Conservation (phyloP, 2,797 vertebrate genomes). For the Spinus olivaceus region DNA sequence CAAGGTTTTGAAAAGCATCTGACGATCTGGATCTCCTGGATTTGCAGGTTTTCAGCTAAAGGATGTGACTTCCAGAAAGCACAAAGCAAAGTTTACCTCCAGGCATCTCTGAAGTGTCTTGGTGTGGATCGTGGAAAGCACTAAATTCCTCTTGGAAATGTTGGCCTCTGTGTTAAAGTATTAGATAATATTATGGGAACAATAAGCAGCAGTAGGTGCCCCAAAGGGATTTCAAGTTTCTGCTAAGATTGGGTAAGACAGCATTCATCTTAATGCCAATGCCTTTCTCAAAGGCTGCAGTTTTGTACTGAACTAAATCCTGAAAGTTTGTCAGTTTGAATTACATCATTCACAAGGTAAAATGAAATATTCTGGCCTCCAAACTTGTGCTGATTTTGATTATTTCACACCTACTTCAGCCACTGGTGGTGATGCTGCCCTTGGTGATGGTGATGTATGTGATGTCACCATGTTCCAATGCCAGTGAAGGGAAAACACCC, state of each 20-base stretch:
- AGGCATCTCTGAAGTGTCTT: conserved; percentile 1
- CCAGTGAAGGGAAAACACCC: background rate
- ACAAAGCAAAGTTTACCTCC: background rate
- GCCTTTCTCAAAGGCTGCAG: conserved; percentile 8
- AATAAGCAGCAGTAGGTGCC: conserved; percentile 25
- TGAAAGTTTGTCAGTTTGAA: conserved; percentile 47
- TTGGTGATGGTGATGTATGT: background rate
- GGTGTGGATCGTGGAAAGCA: background rate
- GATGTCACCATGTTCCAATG: background rate
- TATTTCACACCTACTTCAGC: background rate
- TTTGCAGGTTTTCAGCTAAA: background rate
- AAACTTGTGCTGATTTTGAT: background rate
- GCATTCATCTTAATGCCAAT: conserved; percentile 54
- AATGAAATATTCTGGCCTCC: conserved; percentile 25
- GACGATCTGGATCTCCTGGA: background rate
- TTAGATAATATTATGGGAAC: conserved; percentile 20
- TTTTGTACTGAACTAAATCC: conserved; percentile 17
- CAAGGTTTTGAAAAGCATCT: background rate
- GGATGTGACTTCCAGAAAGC: background rate
- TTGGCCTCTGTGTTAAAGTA: background rate
- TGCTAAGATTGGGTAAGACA: conserved; percentile 42
- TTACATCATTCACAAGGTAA: background rate
- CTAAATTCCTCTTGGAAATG: background rate
- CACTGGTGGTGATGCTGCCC: background rate
- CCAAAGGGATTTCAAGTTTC: conserved; percentile 47